These are phyloP conservation scores for Sorex fumeus DNA, from an alignment of 2,113 vertebrate species.

Conservation along the genomic window DNA sequence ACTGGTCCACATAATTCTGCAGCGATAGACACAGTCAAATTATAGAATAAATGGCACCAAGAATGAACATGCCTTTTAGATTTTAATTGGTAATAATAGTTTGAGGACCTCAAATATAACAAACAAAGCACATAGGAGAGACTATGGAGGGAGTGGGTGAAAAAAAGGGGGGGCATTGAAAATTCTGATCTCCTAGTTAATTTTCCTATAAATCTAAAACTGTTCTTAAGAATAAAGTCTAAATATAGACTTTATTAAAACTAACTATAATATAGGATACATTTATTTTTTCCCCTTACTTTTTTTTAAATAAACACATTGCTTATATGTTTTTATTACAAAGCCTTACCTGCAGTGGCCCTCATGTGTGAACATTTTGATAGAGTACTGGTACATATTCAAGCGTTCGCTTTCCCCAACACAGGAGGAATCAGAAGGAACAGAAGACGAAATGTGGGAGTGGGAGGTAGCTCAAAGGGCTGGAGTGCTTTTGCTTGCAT, in stretches of 20 bases:
- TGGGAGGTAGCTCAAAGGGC: too few relatives aligned
- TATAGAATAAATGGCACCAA: not conserved
- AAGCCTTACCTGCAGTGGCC: not conserved
- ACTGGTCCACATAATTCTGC: not conserved
- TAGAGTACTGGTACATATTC: not conserved
- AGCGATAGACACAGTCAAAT: not conserved
- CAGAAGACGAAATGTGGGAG: not conserved
- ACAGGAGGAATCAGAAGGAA: not conserved
- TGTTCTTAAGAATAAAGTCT: not conserved
- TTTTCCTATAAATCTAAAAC: conserved; percentile 32
- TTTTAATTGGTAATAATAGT: not conserved
- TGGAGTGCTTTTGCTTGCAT: too few relatives aligned
- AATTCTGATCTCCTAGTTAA: not conserved
- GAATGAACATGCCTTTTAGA: not conserved
- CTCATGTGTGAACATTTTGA: not conserved
- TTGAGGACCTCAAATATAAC: not conserved
- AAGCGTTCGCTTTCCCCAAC: not conserved
- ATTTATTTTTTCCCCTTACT: too few relatives aligned
- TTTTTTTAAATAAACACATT: not conserved
- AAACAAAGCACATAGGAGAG: not conserved
- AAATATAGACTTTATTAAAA: not conserved
- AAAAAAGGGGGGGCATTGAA: not conserved
- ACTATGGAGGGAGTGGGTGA: not conserved
- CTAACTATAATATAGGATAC: too few relatives aligned
- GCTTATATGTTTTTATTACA: not conserved